Conservation (phyloP, 2,113 vertebrate species). For the Bufo gargarizans region DNA sequence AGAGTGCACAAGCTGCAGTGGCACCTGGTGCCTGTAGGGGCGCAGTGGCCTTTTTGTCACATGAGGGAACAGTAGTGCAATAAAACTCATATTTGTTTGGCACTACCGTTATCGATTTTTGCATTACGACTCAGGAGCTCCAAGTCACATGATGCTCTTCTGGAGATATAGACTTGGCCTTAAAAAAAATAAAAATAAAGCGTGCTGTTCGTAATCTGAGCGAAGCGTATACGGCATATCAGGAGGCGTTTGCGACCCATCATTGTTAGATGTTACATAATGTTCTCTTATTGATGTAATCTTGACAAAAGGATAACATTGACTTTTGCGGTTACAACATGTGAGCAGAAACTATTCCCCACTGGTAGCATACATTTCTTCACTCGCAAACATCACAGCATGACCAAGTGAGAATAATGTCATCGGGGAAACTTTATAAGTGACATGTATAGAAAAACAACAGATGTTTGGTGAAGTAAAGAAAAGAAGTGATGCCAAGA, state of each 20-base stretch:
- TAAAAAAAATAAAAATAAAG: no score
- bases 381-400: constrained; percentile 66
- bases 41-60: no score
- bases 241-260: background rate
- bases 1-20: no score
- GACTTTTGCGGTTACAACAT: constrained; percentile 38
- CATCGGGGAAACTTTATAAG: constrained; percentile 77
- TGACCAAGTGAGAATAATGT: constrained; percentile 77
- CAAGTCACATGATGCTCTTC: background rate
- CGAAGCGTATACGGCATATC: background rate
- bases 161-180: background rate
- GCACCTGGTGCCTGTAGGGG: no score
- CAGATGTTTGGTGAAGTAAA: constrained; percentile 83
- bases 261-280: constrained; percentile 8
- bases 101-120: no score
- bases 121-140: background rate
- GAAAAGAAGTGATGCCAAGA: constrained; percentile 74
- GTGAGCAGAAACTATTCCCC: constrained; percentile 26
- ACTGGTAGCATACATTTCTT: constrained; percentile 35
- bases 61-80: no score
- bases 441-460: constrained; percentile 79
- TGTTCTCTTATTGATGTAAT: constrained; percentile 31
- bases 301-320: constrained; percentile 45
- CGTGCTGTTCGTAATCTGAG: background rate
- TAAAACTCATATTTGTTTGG: no score